A percentile compares a stretch with the other conserved stretches of the same genome.
Conservation (phyloP, 2,797 vertebrate species). For the Lacerta viridis region DNA sequence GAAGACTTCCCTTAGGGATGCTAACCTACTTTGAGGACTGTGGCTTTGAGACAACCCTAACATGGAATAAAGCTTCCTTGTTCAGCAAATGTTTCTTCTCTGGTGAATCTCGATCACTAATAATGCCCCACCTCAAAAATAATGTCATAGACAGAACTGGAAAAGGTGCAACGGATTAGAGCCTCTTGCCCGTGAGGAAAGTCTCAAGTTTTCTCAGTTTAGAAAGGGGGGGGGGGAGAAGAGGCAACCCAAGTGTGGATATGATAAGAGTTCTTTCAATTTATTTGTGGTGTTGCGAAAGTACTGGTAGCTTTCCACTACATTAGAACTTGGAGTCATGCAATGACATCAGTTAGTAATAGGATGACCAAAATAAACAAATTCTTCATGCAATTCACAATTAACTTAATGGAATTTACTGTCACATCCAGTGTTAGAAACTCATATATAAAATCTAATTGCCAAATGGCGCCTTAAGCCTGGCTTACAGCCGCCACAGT, state of each 20-base stretch:
- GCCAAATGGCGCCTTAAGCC: too few relatives aligned
- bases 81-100: neutral
- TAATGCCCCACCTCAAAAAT: neutral
- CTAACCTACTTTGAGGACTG: neutral
- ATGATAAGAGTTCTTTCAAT: neutral
- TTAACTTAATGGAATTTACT: neutral
- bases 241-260: rapidly evolving
- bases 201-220: neutral
- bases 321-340: neutral
- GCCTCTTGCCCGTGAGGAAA: neutral
- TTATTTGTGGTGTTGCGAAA: neutral
- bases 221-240: too few relatives aligned
- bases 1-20: neutral
- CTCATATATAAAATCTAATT: too few relatives aligned
- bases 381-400: neutral
- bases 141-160: neutral
- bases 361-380: neutral
- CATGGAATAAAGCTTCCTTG: neutral
- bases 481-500: too few relatives aligned
- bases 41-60: neutral
- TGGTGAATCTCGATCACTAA: neutral
- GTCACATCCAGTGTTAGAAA: too few relatives aligned
- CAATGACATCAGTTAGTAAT: neutral
- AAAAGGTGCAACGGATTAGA: neutral
- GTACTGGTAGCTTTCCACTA: neutral